A percentile compares a stretch with the other conserved stretches of the same genome.
Conservation (phyloP, 1,140 invertebrate species). For the Caenorhabditis brenneri region DNA sequence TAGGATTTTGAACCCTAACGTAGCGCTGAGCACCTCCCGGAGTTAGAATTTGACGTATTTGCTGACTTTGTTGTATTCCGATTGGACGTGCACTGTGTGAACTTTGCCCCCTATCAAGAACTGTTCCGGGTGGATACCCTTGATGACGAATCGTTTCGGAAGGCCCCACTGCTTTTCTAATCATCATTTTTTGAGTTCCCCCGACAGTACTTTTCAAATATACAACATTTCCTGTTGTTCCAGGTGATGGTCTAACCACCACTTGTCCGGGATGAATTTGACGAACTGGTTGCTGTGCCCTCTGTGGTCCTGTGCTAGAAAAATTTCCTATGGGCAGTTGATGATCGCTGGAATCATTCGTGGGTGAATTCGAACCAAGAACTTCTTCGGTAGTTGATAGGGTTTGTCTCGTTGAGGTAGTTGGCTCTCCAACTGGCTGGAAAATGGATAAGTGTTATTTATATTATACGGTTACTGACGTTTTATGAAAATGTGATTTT, state of each 20-base stretch:
- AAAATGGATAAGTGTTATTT: too few species aligned
- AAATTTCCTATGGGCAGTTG: too few species aligned
- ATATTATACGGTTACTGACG: too few species aligned
- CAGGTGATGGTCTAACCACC: not conserved
- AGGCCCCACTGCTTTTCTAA: not conserved
- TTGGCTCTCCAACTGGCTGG: too few species aligned
- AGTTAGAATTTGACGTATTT: not conserved
- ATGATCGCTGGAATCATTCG: too few species aligned
- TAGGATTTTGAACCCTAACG: not conserved
- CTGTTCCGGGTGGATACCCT: not conserved
- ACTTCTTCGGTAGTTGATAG: too few species aligned
- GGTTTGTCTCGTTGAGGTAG: too few species aligned
- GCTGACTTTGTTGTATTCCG: not conserved
- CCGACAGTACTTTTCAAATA: not conserved
- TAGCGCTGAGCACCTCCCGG: not conserved
- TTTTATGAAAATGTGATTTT: too few species aligned
- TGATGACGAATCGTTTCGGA: too few species aligned
- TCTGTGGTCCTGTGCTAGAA: not conserved
- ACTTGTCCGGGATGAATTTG: not conserved
- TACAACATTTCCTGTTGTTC: not conserved
- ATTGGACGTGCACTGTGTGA: not conserved
- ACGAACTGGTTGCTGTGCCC: not conserved
- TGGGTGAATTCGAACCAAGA: too few species aligned
- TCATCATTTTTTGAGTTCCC: conserved; percentile 3
- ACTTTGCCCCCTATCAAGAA: not conserved